These are phyloP conservation scores for Pardalotus punctatus DNA, from an alignment of 2,113 vertebrate genomes.

Conservation along the genomic window DNA sequence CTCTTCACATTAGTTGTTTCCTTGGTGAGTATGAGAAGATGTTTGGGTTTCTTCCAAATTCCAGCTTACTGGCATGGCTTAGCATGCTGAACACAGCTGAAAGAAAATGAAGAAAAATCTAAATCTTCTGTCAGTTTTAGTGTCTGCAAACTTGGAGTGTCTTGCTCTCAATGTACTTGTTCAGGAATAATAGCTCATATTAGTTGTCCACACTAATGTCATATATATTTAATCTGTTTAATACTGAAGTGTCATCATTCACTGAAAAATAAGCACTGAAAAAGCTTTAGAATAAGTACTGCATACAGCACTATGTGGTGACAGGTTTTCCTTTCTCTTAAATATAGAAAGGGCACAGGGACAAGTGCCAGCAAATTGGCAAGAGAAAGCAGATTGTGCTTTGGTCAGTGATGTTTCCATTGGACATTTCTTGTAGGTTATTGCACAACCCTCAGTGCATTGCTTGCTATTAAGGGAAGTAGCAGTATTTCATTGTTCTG, in stretches of 20 bases:
- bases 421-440: background rate
- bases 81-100: background rate
- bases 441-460: background rate
- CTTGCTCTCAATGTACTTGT: background rate
- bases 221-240: background rate
- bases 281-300: background rate
- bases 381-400: background rate
- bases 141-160: background rate
- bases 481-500: background rate
- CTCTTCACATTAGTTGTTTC: slow-evolving; percentile 93
- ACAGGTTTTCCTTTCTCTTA: background rate
- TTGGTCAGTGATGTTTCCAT: background rate
- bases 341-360: background rate
- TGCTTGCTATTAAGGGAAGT: background rate
- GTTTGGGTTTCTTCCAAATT: background rate
- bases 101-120: background rate
- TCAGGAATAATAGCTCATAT: background rate
- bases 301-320: background rate
- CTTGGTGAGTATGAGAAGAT: slow-evolving; percentile 83
- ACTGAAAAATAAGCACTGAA: background rate
- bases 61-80: background rate
- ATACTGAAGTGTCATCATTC: background rate
- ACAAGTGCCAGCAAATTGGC: background rate
- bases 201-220: background rate
- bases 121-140: background rate